Evolutionary conservation across 2,797 vertebrate species (phyloP), one percentile per base, ranked within the genome.

Genomic region (Pachyuromys duprasi): DNA sequence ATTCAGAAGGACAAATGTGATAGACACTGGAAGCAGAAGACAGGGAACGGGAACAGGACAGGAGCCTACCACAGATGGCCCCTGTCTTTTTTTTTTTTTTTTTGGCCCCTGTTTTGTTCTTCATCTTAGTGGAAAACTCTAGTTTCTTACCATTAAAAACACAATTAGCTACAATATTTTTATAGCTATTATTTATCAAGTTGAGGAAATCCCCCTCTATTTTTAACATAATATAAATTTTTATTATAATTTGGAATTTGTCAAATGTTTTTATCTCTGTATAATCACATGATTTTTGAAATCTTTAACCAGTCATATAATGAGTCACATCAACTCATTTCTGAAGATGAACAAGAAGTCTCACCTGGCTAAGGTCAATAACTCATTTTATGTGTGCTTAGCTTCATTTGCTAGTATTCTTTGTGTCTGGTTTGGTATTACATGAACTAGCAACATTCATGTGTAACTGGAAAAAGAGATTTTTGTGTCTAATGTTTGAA

Each of bases 401-500:
- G 75, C 80, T 55, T 93, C 20, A 81, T 81, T 84, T 86, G 67
- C n/a, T 60, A 69, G 1, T 60, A 76, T 60, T 60, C 2, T 76
- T 53, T 90, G 94, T 62, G 5, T 90, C 39, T 96, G 70, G 15
- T 82, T 94, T 78, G 26, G 4, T 72, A 28, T 86, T 82, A 86
- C 75, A 82, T 60, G 78, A 93, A 14, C 62, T 67, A 83, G 26
- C 67, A n/a, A 11, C 1, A 45, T 95, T 79, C 65, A 11, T 75
- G 17, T 90, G 24, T 15, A 91, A 14, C 24, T 87, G 4, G 42
- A 76, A 53, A 63, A 93, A 96, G 57, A 92, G 31, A 95, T 70
- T 87, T 95, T 94, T 31, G 74, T 67, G 26, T 78, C 31, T 96
- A 39, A 72, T 76, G 4, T 78, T 90, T 89, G 57, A 89, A 84